phyloP scores from a whole-genome alignment of 2,888 invertebrate species.

The Autographa pulchrina region DNA sequence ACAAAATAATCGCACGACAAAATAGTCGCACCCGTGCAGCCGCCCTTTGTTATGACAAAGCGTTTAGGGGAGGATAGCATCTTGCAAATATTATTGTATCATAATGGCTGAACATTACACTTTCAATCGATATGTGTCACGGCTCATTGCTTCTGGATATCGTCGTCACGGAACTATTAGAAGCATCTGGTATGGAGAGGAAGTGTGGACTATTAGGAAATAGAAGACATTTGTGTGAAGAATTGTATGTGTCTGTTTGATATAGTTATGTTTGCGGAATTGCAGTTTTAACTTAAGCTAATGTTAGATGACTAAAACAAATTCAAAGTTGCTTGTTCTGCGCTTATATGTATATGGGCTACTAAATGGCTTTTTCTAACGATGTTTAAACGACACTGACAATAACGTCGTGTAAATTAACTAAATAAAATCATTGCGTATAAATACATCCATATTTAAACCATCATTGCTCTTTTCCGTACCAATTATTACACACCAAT shows the following conservation, averaged over 20 bases:
- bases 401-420: too few species aligned
- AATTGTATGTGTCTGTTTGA: background rate
- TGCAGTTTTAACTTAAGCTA: too few species aligned
- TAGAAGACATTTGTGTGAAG: background rate
- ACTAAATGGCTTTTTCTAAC: too few species aligned
- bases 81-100: conserved; percentile 71
- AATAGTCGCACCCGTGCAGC: conserved; percentile 23
- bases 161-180: conserved; percentile 9
- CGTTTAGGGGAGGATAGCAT: conserved; percentile 59
- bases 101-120: conserved; percentile 58
- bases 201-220: conserved; percentile 1
- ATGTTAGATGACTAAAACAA: too few species aligned
- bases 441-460: background rate
- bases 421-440: background rate
- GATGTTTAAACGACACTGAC: too few species aligned
- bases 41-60: conserved; percentile 61
- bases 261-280: background rate
- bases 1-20: conserved; percentile 39
- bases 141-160: conserved; percentile 58
- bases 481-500: background rate
- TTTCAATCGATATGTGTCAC: conserved; percentile 56
- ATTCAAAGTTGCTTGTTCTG: too few species aligned
- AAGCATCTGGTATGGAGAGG: background rate
- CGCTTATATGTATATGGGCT: too few species aligned
- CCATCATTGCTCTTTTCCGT: background rate